Conservation (phyloP, 2,113 vertebrate genomes). For the Rhinogobius similis region DNA sequence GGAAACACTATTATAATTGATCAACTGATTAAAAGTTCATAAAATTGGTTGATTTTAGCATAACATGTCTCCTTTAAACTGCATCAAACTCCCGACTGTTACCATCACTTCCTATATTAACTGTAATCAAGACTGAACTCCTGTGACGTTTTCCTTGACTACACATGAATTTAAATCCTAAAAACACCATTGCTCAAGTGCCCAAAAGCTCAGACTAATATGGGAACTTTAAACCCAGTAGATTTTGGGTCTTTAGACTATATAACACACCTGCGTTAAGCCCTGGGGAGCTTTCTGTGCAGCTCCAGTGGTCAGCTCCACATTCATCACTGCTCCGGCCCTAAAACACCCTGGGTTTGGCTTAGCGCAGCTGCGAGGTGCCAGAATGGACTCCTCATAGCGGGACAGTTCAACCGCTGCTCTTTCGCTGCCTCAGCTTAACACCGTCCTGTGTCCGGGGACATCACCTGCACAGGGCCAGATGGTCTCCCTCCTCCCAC, state of each 20-base stretch:
- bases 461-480: conserved; percentile 76
- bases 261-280: background rate
- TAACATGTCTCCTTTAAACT: too few species aligned
- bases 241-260: background rate
- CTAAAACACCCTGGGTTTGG: conserved; percentile 24
- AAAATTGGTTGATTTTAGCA: too few species aligned
- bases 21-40: too few species aligned
- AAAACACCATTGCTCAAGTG: background rate
- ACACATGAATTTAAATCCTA: background rate
- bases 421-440: conserved; percentile 75
- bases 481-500: conserved; percentile 73
- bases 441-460: conserved; percentile 67
- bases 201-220: background rate
- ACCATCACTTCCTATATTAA: too few species aligned
- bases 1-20: too few species aligned
- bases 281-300: background rate
- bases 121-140: too few species aligned
- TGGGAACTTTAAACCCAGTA: background rate
- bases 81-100: too few species aligned
- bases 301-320: conserved; percentile 23
- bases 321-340: conserved; percentile 24
- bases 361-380: conserved; percentile 28
- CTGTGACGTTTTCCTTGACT: too few species aligned
- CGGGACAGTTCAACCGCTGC: conserved; percentile 61
- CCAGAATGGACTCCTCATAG: conserved; percentile 46